Evolutionary conservation across 2,797 vertebrate species (phyloP), one percentile per base, ranked within the genome.

Genomic region (Catamblyrhynchus diadema): DNA sequence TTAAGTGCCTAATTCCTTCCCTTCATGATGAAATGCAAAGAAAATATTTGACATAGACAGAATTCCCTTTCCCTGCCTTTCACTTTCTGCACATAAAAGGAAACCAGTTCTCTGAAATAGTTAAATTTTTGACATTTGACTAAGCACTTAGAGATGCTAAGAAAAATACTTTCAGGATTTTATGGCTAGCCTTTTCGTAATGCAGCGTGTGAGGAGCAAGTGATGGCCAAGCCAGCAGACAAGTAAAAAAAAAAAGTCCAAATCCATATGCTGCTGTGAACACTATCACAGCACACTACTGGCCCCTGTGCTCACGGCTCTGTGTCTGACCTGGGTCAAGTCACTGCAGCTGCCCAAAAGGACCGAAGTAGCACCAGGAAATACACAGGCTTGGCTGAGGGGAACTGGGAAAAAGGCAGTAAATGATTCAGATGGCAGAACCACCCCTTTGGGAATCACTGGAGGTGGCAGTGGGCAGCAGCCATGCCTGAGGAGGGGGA

Each of bases 81-180:
- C 0, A 1, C 53, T 73, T 83, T 72, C 66, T 94, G 47, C 41
- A 91, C 81, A 78, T 86, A 86, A 87, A 97, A 94, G 88, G 86
- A 87, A 88, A 45, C 9, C 24, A 44, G 7, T 71, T 65, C 64
- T 87, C 71, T 8, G 6, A 90, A 92, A 73, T 13, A 85, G 41
- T 47, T 84, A 12, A 51, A 51, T 85, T 92, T 94, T 91, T 91
- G 86, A 75, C 81, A 45, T 88, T 88, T 94, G 71, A 82, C 88
- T 93, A 95, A 91, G 86, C 56, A 93, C 35, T 8, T 61, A 59
- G 65, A 65, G 90, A 83, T 65, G 50, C 32, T 66, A 86, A 65
- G 53, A 87, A 84, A 92, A 92, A 90, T 86, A 41, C 4, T 10
- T 71, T 30, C 53, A 69, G 47, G n/a, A 54, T 87, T 94, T 95